These are phyloP conservation scores for Maccullochella peelii DNA, from an alignment of 2,113 vertebrate species.

Conservation along the genomic window DNA sequence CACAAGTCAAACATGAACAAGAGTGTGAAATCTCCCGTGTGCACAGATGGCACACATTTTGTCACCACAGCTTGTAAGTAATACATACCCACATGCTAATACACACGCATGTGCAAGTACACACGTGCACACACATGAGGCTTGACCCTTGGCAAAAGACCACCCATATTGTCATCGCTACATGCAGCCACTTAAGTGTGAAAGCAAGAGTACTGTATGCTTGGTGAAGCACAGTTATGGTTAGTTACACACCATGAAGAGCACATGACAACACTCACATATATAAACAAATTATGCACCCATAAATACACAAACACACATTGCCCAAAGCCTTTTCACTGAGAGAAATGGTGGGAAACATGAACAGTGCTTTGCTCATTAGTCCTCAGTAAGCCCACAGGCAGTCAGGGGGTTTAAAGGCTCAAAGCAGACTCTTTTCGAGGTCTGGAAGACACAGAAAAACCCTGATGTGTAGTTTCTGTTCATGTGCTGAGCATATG, in stretches of 20 bases:
- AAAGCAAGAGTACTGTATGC: slow-evolving; percentile 50
- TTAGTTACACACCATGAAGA: slow-evolving; percentile 30
- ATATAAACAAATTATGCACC: slow-evolving; percentile 14
- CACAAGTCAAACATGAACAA: slow-evolving; percentile 66
- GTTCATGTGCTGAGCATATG: too few relatives aligned
- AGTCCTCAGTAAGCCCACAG: slow-evolving; percentile 23
- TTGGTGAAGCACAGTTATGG: slow-evolving; percentile 36
- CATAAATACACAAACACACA: slow-evolving; percentile 20
- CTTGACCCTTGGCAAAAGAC: slow-evolving; percentile 60
- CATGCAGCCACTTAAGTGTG: slow-evolving; percentile 59
- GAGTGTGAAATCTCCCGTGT: slow-evolving; percentile 79
- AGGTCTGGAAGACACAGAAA: neutral
- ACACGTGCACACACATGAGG: slow-evolving; percentile 6
- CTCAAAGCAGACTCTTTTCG: slow-evolving; percentile 31
- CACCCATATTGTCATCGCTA: slow-evolving; percentile 42
- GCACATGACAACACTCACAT: slow-evolving; percentile 10
- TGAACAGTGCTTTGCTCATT: slow-evolving; percentile 41
- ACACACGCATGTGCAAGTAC: slow-evolving; percentile 1
- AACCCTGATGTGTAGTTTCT: neutral
- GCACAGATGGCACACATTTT: slow-evolving; percentile 80
- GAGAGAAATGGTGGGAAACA: slow-evolving; percentile 25
- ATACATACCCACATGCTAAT: slow-evolving; percentile 49
- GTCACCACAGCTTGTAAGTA: slow-evolving; percentile 74
- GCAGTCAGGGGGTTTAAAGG: slow-evolving; percentile 5
- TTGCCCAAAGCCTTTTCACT: slow-evolving; percentile 26